Base-by-base conservation (phyloP, 2,888 invertebrate genomes). In the Agrochola litura region DNA sequence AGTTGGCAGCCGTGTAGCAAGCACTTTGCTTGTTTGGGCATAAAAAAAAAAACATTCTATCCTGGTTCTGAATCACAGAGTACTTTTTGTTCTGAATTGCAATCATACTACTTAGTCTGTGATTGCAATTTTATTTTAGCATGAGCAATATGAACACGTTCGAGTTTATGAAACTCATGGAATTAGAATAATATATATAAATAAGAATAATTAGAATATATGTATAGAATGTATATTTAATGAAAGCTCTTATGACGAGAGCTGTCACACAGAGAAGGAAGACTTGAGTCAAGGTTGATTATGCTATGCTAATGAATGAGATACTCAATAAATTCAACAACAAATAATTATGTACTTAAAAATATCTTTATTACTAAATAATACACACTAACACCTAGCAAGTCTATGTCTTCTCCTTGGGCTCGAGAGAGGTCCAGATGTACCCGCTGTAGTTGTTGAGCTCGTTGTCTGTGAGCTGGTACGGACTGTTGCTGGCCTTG, bases 401-500 rank as follows among this genome's bases (percentile, higher is more conserved):
- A 67, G 68, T 65, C 89, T 93, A 94, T 10, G 91, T 89, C 79
- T 90, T 94, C 37, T 96, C 95, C 76, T 95, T 95, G 52, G 97
- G 92, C 71, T 97, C 97, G 71, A 98, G 89, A 0, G 97, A 95
- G 1, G 98, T 97, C 98, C 98, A 98, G 83, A 98, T 97, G 89
- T 96, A 98, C 1, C 98, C 98, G 30, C 91, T 95, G 66, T 95
- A 93, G 76, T 96, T 93, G 79, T 97, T 96, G 0, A 97, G 87
- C 70, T 96, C 95, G 5, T 92, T 93, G 71, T 97, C 96, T 1
- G 93, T 94, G 66, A 97, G 94, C 0, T 98, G 98, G 93, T 98
- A 99, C 0, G 99, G 99, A 22, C 98, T 98, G 84, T 97, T 98
- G 86, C 97, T 97, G 14, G 98, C 97, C 91, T 98, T 98, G 93